phyloP scores from a whole-genome alignment of 2,888 invertebrate species.

The Chouioia cunea region DNA sequence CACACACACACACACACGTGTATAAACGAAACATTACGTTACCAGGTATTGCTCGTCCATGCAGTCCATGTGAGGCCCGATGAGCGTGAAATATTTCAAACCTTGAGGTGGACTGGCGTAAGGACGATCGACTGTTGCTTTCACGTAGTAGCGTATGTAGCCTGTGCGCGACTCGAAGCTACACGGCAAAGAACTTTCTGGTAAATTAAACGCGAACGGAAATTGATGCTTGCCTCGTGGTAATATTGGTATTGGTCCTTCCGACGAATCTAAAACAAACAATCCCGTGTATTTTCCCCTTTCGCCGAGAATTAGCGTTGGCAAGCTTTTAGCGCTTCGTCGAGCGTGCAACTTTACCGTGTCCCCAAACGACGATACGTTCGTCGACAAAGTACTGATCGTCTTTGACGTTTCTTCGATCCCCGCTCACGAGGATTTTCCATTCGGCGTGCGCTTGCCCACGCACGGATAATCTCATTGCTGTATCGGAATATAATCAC shows the following conservation, averaged over 20 bases:
- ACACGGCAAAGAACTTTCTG: conserved; percentile 80
- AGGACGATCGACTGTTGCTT: conserved; percentile 80
- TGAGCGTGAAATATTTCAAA: conserved; percentile 83
- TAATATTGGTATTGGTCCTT: conserved; percentile 77
- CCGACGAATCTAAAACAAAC: conserved; percentile 69
- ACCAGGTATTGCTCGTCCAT: conserved; percentile 85
- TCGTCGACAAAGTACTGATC: conserved; percentile 84
- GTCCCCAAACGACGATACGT: conserved; percentile 80
- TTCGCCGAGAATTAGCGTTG: no score
- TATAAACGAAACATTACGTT: no score
- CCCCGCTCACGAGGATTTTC: conserved; percentile 82
- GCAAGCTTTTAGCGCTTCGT: no score
- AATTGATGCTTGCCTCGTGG: conserved; percentile 80
- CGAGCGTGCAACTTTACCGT: conserved; percentile 69
- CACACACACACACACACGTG: no score
- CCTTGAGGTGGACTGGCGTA: conserved; percentile 84
- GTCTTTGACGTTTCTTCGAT: conserved; percentile 79
- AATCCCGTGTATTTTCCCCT: no score
- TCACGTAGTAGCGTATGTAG: conserved; percentile 80
- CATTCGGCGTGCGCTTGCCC: conserved; percentile 84
- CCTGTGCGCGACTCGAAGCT: conserved; percentile 83
- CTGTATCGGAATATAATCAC: conserved; percentile 65
- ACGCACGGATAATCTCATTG: conserved; percentile 77
- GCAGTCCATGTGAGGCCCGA: conserved; percentile 84
- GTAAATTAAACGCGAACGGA: conserved; percentile 78